phyloP scores from a whole-genome alignment of 2,113 vertebrate genomes.

The Actenoides lindsayi region DNA sequence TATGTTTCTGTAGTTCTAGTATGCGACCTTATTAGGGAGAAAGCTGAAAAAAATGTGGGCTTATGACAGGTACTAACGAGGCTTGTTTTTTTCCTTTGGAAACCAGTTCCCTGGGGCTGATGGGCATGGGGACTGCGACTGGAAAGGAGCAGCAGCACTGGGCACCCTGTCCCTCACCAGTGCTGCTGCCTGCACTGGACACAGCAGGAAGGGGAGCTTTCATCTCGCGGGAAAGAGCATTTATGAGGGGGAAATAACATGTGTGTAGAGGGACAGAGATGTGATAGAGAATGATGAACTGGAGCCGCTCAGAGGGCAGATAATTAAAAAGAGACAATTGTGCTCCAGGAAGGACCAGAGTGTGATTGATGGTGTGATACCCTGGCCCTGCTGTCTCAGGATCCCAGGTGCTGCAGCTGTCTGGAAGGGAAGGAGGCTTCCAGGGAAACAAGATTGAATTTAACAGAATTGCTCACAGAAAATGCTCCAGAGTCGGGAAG shows the following conservation, averaged over 20 bases:
- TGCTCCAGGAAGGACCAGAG: background rate
- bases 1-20: background rate
- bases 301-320: background rate
- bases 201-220: background rate
- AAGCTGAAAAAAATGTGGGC: background rate
- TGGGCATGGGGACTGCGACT: background rate
- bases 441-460: background rate
- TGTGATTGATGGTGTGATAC: background rate
- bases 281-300: background rate
- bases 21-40: background rate
- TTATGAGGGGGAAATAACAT: background rate
- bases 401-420: accelerated
- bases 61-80: background rate
- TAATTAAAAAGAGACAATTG: background rate
- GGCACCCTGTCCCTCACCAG: background rate
- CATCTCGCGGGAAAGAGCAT: background rate
- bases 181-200: accelerated
- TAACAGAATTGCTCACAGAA: background rate
- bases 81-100: background rate
- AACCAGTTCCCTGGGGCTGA: background rate
- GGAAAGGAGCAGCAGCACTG: background rate
- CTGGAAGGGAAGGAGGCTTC: background rate
- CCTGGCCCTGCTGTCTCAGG: background rate
- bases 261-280: background rate
- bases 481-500: background rate